These are phyloP conservation scores for Siderastrea radians DNA, from an alignment of 92 coral and sea anemone species.

Conservation along the genomic window DNA sequence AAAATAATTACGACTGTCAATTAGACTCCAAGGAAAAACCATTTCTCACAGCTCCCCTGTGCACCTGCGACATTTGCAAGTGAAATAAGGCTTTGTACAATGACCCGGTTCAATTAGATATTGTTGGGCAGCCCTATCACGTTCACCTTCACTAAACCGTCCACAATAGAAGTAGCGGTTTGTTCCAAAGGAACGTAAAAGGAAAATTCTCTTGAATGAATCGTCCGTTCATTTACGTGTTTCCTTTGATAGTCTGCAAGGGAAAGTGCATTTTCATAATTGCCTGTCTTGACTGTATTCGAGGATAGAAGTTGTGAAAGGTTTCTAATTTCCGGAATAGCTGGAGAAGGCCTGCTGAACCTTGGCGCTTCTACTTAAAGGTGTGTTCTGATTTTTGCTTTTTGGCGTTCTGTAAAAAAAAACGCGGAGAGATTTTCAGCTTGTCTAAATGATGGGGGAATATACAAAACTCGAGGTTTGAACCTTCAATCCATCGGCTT, in stretches of 20 bases:
- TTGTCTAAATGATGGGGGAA: conserved; percentile 13
- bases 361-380: conserved; percentile 7
- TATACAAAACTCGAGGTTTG: not conserved
- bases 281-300: not conserved
- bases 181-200: conserved; percentile 42
- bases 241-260: conserved; percentile 23
- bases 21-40: conserved; percentile 75
- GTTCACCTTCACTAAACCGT: conserved; percentile 29
- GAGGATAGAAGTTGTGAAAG: conserved; percentile 31
- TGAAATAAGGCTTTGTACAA: conserved; percentile 78
- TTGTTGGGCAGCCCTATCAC: conserved; percentile 64
- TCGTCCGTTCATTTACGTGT: conserved; percentile 3
- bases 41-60: conserved; percentile 59
- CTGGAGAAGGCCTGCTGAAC: conserved; percentile 20
- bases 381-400: conserved; percentile 18
- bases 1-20: conserved; percentile 87
- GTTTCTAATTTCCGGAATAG: conserved; percentile 52
- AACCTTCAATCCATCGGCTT: conserved; percentile 51
- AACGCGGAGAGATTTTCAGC: not conserved
- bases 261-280: conserved; percentile 6
- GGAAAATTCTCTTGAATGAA: conserved; percentile 42
- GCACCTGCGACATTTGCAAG: conserved; percentile 98
- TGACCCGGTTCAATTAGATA: conserved; percentile 76
- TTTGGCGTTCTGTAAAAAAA: not conserved
- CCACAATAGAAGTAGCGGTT: conserved; percentile 45